Percentiles rank a stretch among this genome's conserved stretches.
Conservation (phyloP, 2,888 invertebrate genomes). For the Pogonocherus hispidulus region DNA sequence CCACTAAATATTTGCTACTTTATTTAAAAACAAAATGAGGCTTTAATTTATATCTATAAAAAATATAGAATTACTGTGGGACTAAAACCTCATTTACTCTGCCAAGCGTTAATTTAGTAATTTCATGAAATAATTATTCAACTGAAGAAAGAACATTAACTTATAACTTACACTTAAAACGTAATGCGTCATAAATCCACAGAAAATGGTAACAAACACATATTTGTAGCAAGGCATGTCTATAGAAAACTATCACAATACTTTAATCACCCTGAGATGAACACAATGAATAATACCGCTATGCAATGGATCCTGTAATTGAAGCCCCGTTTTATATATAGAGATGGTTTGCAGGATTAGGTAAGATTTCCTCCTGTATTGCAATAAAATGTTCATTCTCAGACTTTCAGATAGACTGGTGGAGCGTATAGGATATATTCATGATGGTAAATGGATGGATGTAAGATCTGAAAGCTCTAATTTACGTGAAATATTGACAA, state of each 20-base stretch:
- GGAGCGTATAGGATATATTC: not conserved
- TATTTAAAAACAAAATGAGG: too few relatives aligned
- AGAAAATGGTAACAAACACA: constrained; percentile 54
- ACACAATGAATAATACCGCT: constrained; percentile 18
- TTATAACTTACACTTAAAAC: constrained; percentile 61
- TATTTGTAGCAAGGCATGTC: constrained; percentile 52
- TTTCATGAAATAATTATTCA: too few relatives aligned
- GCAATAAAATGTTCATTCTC: constrained; percentile 39
- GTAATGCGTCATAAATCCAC: constrained; percentile 61
- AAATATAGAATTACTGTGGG: too few relatives aligned
- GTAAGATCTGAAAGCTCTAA: not conserved
- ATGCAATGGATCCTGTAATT: constrained; percentile 49
- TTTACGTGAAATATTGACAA: constrained; percentile 9
- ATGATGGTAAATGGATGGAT: constrained; percentile 8
- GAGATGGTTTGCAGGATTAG: constrained; percentile 58
- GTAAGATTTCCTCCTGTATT: constrained; percentile 52
- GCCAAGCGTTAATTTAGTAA: too few relatives aligned
- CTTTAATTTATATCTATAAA: too few relatives aligned
- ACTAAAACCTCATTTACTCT: too few relatives aligned
- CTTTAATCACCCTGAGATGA: constrained; percentile 11
- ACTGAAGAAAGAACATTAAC: too few relatives aligned
- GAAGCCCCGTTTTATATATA: constrained; percentile 58
- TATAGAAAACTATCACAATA: constrained; percentile 9
- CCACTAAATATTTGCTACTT: too few relatives aligned
- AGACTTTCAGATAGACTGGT: constrained; percentile 39